Evolutionary conservation across 2,113 vertebrate genomes (phyloP), one percentile per base, ranked within the genome.

Genomic region (Suricata suricatta): DNA sequence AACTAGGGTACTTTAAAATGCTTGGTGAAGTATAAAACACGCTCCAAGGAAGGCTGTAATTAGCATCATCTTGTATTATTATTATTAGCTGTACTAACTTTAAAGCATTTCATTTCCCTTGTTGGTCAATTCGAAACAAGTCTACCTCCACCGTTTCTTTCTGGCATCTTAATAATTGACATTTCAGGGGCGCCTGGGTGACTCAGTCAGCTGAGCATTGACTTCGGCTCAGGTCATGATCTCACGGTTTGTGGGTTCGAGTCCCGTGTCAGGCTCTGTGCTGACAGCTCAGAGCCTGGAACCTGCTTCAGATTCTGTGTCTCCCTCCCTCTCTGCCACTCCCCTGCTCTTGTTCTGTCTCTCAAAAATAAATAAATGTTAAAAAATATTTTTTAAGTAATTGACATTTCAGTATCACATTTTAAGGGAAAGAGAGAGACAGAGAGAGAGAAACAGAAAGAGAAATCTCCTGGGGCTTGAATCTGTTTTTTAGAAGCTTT

Each of bases 31-130:
- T 90, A 4, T 68, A 91, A 94, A 94, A 44, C 52, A 27, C 33
- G 69, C 76, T 91, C 82, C 82, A 69, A 96, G 69, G 92, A 90
- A 90, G 19, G 71, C 52, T 41, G n/a, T 82, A 94, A 94, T 96
- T 94, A 91, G 91, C 72, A 89, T 47, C 81, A 82, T 84, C 71
- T 63, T 85, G 93, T 96, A 89, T 93, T 93, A 57, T 95, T 72
- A 82, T 82, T 90, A 88, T 88, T 95, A 93, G 80, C 82, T 77
- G 25, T 57, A 35, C 47, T 54, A 69, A 90, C 50, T 81, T 90
- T 82, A 85, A 74, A 88, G 93, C 68, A 91, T 68, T 92, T 94
- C 80, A 93, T 95, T 97, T 96, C 52, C 81, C 66, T 91, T 97
- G 90, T 82, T 82, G 84, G 72, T 83, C 93, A 72, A 88, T 91